A percentile compares a stretch with the other conserved stretches of the same genome.
Conservation (phyloP, 35 echinoderm and acorn worm genomes). For the Eucidaris tribuloides region DNA sequence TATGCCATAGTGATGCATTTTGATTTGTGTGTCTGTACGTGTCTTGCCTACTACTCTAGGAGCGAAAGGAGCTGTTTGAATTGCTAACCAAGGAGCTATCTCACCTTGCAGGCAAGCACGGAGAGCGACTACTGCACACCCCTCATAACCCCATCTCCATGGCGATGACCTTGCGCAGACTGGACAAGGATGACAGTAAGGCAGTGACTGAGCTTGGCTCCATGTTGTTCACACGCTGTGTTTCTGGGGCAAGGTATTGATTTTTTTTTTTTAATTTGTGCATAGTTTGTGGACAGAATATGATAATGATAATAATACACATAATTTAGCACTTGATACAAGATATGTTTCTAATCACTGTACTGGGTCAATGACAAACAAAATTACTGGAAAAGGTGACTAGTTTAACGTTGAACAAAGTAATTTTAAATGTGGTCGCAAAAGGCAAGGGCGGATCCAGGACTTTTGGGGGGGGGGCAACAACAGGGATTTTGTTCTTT, state of each 20-base stretch:
- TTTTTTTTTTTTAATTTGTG: not conserved
- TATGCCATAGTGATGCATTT: too few species aligned
- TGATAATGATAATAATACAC: not conserved
- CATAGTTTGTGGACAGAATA: too few species aligned
- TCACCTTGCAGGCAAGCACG: constrained; percentile 57
- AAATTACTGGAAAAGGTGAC: too few species aligned
- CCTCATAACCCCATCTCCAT: constrained; percentile 96
- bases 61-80: constrained; percentile 72
- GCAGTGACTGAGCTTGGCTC: constrained; percentile 87
- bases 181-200: constrained; percentile 51
- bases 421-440: too few species aligned
- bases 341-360: not conserved
- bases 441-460: too few species aligned
- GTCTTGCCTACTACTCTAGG: too few species aligned
- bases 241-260: constrained; percentile 87
- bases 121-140: constrained; percentile 70
- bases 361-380: too few species aligned
- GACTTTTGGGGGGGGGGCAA: too few species aligned
- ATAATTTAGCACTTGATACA: not conserved
- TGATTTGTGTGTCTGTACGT: too few species aligned
- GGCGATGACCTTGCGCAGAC: constrained; percentile 72
- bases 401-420: too few species aligned
- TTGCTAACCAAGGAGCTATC: constrained; percentile 58
- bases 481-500: too few species aligned
- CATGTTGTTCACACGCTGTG: constrained; percentile 95